These are phyloP conservation scores for Stictonetta naevosa DNA, from an alignment of 2,113 vertebrate species.

Conservation along the genomic window DNA sequence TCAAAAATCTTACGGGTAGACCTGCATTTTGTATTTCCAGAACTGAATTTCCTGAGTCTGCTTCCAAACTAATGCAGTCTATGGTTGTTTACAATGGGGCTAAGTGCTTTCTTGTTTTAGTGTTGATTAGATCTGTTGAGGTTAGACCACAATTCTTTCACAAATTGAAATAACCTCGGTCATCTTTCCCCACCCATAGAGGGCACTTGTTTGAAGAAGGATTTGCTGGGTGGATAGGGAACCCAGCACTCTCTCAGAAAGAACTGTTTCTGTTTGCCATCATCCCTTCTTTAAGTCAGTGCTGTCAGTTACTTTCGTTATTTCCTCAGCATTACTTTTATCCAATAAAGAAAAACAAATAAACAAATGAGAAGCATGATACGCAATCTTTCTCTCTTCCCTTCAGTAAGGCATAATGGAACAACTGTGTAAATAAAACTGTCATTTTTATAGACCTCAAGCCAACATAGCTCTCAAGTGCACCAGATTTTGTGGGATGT, in stretches of 20 bases:
- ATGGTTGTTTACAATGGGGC: background rate
- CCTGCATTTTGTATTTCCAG: background rate
- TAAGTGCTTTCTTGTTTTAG: background rate
- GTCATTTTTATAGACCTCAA: slow-evolving; percentile 18
- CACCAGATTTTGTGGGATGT: background rate
- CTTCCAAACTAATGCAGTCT: background rate
- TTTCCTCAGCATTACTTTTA: slow-evolving; percentile 37
- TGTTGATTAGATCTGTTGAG: slow-evolving; percentile 1
- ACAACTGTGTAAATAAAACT: slow-evolving; percentile 32
- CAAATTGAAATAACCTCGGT: background rate
- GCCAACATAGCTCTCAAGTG: background rate
- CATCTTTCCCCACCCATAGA: background rate
- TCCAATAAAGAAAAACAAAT: slow-evolving; percentile 47
- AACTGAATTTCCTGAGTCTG: background rate
- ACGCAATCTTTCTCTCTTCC: background rate
- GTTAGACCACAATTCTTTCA: slow-evolving; percentile 15
- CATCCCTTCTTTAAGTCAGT: background rate
- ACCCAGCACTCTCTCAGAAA: background rate
- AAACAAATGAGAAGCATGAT: slow-evolving; percentile 38
- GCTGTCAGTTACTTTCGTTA: slow-evolving; percentile 16
- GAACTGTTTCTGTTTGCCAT: background rate
- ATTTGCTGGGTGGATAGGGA: background rate
- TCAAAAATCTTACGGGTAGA: background rate
- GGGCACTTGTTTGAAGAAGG: background rate
- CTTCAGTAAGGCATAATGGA: slow-evolving; percentile 17